These are phyloP conservation scores for Bubo bubo DNA, from an alignment of 2,113 vertebrate species.

Conservation along the genomic window DNA sequence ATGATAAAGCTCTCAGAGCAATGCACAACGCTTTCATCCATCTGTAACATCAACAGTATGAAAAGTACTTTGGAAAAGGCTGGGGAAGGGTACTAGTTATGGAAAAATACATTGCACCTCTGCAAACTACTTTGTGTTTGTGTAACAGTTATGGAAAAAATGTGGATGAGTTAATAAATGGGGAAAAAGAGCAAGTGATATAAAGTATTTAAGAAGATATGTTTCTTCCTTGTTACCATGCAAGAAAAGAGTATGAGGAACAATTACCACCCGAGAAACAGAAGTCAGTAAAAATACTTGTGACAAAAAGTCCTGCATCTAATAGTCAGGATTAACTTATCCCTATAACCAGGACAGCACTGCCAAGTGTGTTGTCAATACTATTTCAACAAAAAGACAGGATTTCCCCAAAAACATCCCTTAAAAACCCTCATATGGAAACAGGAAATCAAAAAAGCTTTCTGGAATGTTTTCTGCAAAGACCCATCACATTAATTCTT, in stretches of 20 bases:
- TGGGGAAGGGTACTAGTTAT: not conserved
- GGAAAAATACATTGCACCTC: not conserved
- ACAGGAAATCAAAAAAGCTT: conserved; percentile 10
- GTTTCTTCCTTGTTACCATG: not conserved
- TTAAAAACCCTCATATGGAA: not conserved
- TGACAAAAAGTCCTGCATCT: not conserved
- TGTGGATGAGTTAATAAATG: not conserved
- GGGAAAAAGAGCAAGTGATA: not conserved
- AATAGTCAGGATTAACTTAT: not conserved
- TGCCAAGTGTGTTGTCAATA: not conserved
- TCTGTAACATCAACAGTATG: not conserved
- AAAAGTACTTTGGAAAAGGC: not conserved
- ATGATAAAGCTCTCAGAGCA: not conserved
- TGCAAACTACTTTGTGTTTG: not conserved
- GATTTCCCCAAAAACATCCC: not conserved
- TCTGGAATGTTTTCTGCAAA: conserved; percentile 13
- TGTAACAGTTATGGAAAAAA: not conserved
- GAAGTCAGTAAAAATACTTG: not conserved
- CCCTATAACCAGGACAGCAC: not conserved
- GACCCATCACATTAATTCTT: not conserved
- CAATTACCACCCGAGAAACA: not conserved
- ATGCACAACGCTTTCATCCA: not conserved
- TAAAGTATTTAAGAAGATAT: not conserved
- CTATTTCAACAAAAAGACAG: not conserved
- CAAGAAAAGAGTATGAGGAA: not conserved